phyloP scores from a whole-genome alignment of 1,140 invertebrate genomes.

The Cydia pomonella region DNA sequence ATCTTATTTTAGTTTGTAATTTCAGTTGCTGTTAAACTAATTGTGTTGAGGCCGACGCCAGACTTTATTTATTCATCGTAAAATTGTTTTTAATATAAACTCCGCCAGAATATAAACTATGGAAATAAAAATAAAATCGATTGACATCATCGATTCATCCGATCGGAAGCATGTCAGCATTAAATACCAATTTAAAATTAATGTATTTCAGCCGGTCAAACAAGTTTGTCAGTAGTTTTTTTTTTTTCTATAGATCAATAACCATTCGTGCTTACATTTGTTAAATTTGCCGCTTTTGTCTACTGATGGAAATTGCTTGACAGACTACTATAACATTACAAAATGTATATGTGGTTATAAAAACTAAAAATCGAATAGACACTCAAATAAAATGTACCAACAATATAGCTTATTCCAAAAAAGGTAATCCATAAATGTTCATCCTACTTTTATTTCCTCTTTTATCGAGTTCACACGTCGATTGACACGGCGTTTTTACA shows the following conservation, averaged over 20 bases:
- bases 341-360: no score
- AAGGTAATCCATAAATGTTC: not conserved
- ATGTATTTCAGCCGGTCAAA: no score
- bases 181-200: no score
- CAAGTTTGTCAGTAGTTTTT: no score
- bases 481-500: slow-evolving; percentile 21
- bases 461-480: slow-evolving; percentile 15
- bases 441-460: slow-evolving; percentile 7
- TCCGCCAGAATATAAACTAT: not conserved
- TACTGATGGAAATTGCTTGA: no score
- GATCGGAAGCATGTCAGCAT: not conserved
- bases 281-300: no score
- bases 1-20: slow-evolving; percentile 43
- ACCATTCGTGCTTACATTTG: no score
- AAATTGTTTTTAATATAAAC: slow-evolving; percentile 37
- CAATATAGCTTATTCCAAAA: no score
- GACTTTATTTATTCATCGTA: slow-evolving; percentile 32
- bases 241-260: no score
- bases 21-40: slow-evolving; percentile 41
- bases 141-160: not conserved
- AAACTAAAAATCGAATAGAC: no score
- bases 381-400: not conserved
- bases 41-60: slow-evolving; percentile 43
- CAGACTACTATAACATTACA: no score
- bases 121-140: slow-evolving; percentile 10